Base-by-base conservation (phyloP, 1,140 invertebrate species). In the Nylanderia fulva region DNA sequence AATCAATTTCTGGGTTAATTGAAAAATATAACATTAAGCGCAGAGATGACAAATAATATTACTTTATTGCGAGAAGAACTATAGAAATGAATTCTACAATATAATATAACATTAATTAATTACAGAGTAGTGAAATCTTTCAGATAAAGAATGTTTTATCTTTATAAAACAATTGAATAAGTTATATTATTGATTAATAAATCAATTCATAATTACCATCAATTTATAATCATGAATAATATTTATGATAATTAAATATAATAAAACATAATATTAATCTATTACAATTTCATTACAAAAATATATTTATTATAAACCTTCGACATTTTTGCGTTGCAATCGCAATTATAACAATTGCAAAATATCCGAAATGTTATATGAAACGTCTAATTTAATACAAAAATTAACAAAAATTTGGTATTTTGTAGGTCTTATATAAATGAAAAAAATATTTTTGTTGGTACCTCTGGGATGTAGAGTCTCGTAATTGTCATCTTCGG, bases 1-100 rank as follows among this genome's bases (percentile, higher is more conserved):
- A 75, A 88, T 88, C 63, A 64, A 79, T 86, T 85, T 63, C 11
- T 18, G 36, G 45, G 18, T 5, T 18, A 13, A 58, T 69, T 54
- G 8, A 8, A n/a, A 54, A 18, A 5, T 54, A 21, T 15, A 13
- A 6, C 45, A 85, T 33, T 64, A 69, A 42, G 11, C 21, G 45
- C 15, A 18, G 5, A 48, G 27, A 18, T 8, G 45, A 27, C 18
- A 24, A 61, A n/a, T 60, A 15, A 36, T 24, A 15, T 52, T 68
- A 48, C 33, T 77, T 64, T 9, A 24, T 24, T 52, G 24, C 2
- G 15, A 74, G 7, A 24, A 48, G 61, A 29, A 75, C 2, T 24
- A n/a, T n/a, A 24, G 11, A 1, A 56, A 39, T 8, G 21, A 54
- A 27, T n/a, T 15, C 1, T 1, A 54, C 39, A 15, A 74, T 27